Evolutionary conservation across 2,113 vertebrate genomes (phyloP).

Genomic region (Fulmarus glacialis): DNA sequence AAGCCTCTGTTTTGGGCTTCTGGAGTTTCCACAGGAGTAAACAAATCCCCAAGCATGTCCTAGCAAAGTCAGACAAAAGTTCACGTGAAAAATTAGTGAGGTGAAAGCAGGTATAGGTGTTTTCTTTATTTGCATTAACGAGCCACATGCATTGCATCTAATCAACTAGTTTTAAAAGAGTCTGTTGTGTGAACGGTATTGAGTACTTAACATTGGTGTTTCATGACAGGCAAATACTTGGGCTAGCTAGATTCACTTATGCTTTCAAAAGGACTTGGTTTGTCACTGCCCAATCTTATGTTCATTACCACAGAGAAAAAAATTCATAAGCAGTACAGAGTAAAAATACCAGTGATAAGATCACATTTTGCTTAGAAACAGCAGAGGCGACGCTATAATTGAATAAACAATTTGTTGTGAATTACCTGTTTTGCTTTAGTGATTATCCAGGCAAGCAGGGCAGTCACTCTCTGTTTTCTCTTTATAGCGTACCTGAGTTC

Average conservation of each 20-base stretch:
- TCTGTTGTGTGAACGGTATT: background rate
- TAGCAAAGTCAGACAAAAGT: conserved; percentile 62
- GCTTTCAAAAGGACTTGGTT: background rate
- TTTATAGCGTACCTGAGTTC: background rate
- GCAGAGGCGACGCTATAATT: background rate
- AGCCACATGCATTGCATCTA: background rate
- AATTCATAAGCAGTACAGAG: background rate
- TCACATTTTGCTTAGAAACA: background rate
- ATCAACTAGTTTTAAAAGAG: background rate
- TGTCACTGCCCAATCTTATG: background rate
- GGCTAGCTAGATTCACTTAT: background rate
- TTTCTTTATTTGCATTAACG: background rate
- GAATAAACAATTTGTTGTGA: background rate
- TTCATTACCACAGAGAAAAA: background rate
- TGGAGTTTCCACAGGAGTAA: conserved; percentile 95
- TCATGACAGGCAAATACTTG: background rate
- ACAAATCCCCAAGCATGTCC: conserved; percentile 98
- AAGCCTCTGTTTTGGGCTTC: conserved; percentile 97
- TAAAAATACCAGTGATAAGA: background rate
- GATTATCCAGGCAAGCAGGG: background rate
- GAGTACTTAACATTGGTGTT: background rate
- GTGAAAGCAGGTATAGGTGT: background rate
- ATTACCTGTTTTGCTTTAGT: background rate
- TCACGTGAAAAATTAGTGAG: background rate
- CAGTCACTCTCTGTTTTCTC: background rate